Conservation (phyloP, 2,113 vertebrate species). For the Motacilla tschutschensis region DNA sequence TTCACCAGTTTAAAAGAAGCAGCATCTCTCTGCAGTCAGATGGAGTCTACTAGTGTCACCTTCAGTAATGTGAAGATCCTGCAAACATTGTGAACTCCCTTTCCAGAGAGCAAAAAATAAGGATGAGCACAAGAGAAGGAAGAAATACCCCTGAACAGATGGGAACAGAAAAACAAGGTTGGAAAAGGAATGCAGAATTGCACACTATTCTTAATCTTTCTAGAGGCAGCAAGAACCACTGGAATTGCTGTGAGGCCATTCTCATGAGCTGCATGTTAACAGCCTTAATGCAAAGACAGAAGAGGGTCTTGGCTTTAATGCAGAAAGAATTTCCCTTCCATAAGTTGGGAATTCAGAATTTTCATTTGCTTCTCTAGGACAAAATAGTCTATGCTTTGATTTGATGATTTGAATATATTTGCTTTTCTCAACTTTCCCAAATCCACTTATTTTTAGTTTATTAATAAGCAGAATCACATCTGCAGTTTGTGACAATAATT, state of each 20-base stretch:
- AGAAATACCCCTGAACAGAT: background rate
- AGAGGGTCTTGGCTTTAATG: background rate
- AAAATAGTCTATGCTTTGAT: background rate
- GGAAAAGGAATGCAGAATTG: background rate
- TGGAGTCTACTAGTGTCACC: background rate
- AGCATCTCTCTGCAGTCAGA: background rate
- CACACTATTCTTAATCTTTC: background rate
- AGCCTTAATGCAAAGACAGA: background rate
- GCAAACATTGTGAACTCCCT: background rate
- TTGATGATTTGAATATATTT: background rate
- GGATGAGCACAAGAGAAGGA: background rate
- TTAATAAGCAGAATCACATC: background rate
- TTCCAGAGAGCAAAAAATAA: background rate
- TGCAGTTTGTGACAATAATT: background rate
- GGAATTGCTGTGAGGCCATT: background rate
- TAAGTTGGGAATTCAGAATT: background rate
- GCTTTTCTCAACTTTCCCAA: background rate
- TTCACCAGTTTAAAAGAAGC: background rate
- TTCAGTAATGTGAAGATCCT: background rate
- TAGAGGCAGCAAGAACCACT: background rate
- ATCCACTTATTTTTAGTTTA: background rate
- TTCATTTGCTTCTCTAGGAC: background rate
- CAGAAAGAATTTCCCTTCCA: background rate
- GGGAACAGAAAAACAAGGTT: background rate
- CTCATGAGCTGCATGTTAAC: background rate